phyloP scores from a whole-genome alignment of 1,140 invertebrate species.

The Bradysia coprophila region DNA sequence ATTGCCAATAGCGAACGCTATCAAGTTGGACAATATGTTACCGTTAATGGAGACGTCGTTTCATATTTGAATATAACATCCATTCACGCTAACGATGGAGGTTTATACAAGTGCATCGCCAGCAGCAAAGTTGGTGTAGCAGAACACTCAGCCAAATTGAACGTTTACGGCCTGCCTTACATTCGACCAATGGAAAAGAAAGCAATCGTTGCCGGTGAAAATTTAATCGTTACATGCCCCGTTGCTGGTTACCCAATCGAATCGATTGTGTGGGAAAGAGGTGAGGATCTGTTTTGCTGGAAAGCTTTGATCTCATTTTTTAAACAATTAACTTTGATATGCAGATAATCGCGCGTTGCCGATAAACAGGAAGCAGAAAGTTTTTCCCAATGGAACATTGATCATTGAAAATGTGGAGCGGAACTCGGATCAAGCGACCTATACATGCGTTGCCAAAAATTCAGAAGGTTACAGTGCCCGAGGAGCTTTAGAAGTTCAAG shows the following conservation, averaged over 20 bases:
- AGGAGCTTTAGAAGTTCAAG: slow-evolving; percentile 77
- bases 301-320: neutral
- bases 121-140: slow-evolving; percentile 79
- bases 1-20: slow-evolving; percentile 59
- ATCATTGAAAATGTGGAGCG: slow-evolving; percentile 88
- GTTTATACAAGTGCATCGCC: slow-evolving; percentile 80
- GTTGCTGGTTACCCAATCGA: slow-evolving; percentile 90
- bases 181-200: slow-evolving; percentile 86
- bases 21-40: slow-evolving; percentile 69
- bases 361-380: slow-evolving; percentile 88
- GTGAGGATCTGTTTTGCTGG: slow-evolving; percentile 10
- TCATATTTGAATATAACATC: slow-evolving; percentile 86
- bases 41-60: slow-evolving; percentile 77
- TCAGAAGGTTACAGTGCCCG: slow-evolving; percentile 73
- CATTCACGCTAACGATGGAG: slow-evolving; percentile 83
- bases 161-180: slow-evolving; percentile 81
- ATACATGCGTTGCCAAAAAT: slow-evolving; percentile 85
- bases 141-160: slow-evolving; percentile 70
- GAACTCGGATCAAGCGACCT: slow-evolving; percentile 79
- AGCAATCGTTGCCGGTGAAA: slow-evolving; percentile 83
- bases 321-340: slow-evolving; percentile 2
- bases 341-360: slow-evolving; percentile 47
- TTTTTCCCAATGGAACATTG: slow-evolving; percentile 83
- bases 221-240: slow-evolving; percentile 72
- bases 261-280: slow-evolving; percentile 84